Conservation (phyloP, 2,113 vertebrate species). For the Pseudorectes ferrugineus region DNA sequence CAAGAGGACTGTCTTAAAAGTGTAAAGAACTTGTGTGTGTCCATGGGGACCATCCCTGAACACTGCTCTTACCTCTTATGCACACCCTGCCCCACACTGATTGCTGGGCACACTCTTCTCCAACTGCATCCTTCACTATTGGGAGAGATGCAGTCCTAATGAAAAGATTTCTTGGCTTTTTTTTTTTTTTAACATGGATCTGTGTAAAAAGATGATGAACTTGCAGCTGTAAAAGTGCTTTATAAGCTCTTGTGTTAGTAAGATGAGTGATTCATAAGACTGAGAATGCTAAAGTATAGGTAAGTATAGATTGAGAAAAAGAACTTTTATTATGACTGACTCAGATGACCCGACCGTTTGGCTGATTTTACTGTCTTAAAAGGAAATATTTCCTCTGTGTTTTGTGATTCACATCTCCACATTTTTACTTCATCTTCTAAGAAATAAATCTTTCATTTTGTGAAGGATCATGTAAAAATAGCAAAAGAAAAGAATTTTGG, state of each 20-base stretch:
- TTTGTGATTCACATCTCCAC: background rate
- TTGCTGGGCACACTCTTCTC: background rate
- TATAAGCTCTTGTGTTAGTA: background rate
- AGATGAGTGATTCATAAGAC: background rate
- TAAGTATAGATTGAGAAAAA: background rate
- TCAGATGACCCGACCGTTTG: rapidly evolving
- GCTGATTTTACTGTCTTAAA: background rate
- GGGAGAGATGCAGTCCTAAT: background rate
- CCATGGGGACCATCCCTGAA: background rate
- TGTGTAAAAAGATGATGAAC: background rate
- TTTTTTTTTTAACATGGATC: background rate
- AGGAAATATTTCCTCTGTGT: background rate
- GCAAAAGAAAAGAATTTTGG: background rate
- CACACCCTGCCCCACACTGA: background rate
- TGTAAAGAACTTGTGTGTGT: background rate
- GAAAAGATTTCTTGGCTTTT: background rate
- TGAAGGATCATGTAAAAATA: background rate
- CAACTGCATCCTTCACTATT: background rate
- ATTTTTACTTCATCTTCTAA: background rate
- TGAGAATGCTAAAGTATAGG: background rate
- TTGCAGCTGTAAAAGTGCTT: background rate
- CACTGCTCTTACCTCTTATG: rapidly evolving
- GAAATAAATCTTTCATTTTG: background rate
- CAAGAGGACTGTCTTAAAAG: background rate
- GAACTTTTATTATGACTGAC: background rate